A percentile compares a stretch with the other conserved stretches of the same genome.
These are phyloP conservation scores for Micromussa lordhowensis DNA, from an alignment of 92 coral and sea anemone genomes.

Conservation along the genomic window DNA sequence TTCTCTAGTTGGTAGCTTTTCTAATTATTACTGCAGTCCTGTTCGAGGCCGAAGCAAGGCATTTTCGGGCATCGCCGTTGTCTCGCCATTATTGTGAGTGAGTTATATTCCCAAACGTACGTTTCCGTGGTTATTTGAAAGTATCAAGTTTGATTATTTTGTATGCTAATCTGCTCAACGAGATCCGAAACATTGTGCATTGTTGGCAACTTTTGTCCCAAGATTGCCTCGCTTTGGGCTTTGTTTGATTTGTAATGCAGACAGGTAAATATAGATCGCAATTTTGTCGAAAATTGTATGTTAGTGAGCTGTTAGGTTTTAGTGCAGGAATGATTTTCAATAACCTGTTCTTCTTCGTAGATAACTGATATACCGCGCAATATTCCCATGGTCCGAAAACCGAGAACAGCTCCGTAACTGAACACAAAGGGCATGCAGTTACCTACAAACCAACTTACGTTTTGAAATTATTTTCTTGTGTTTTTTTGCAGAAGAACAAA, in stretches of 20 bases:
- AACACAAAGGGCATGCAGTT: background rate
- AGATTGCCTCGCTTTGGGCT: background rate
- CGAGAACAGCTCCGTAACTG: background rate
- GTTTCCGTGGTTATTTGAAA: background rate
- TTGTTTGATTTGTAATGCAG: background rate
- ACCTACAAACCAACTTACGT: background rate
- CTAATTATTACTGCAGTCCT: background rate
- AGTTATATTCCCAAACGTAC: background rate
- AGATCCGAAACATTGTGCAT: background rate
- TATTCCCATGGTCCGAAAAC: background rate
- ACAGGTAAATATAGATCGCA: background rate
- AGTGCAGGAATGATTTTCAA: background rate
- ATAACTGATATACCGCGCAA: background rate
- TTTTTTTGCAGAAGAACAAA: conserved; percentile 46
- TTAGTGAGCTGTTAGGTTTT: no score
- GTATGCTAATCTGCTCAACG: no score
- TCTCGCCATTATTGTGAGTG: background rate
- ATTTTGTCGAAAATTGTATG: no score
- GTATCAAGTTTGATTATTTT: background rate
- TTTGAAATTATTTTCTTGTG: background rate
- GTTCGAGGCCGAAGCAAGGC: background rate
- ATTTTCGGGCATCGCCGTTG: background rate
- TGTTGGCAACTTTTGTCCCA: background rate
- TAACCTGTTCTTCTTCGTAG: background rate
- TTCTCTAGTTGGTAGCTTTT: background rate